Conservation (phyloP, 2,888 invertebrate genomes). For the Helleia helle region DNA sequence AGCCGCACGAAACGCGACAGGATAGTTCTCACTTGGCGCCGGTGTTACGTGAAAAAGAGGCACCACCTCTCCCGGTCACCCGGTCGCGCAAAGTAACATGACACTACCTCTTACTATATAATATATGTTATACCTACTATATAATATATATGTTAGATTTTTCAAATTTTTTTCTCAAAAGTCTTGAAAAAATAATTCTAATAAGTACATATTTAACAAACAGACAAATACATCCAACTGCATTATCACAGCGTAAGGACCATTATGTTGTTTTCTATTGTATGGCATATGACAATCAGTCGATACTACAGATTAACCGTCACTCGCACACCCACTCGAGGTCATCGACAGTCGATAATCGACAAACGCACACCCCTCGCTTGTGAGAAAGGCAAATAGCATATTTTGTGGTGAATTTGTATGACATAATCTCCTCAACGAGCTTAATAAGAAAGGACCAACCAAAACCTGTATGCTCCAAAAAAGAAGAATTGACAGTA, state of each 20-base stretch:
- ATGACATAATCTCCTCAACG: conserved; percentile 10
- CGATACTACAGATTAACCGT: conserved; percentile 25
- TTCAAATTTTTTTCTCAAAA: too few relatives aligned
- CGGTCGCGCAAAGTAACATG: too few relatives aligned
- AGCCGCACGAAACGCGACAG: too few relatives aligned
- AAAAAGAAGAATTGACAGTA: background rate
- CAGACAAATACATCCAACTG: background rate
- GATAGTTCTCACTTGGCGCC: too few relatives aligned
- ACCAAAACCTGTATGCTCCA: background rate
- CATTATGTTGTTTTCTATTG: background rate
- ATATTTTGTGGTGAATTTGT: conserved; percentile 8
- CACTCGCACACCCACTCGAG: conserved; percentile 31
- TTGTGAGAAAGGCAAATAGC: conserved; percentile 38
- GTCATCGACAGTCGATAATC: conserved; percentile 30
- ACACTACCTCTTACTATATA: too few relatives aligned
- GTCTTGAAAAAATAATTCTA: too few relatives aligned
- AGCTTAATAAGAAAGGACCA: conserved; percentile 6
- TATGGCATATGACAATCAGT: conserved; percentile 9
- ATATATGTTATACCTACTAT: too few relatives aligned
- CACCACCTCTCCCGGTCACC: too few relatives aligned
- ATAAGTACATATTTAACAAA: too few relatives aligned
- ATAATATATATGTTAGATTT: too few relatives aligned
- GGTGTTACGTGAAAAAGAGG: too few relatives aligned
- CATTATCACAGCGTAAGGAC: too few relatives aligned
- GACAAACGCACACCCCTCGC: conserved; percentile 30